Evolutionary conservation across 2,888 invertebrate species (phyloP).

Genomic region (Pheosia tremula): DNA sequence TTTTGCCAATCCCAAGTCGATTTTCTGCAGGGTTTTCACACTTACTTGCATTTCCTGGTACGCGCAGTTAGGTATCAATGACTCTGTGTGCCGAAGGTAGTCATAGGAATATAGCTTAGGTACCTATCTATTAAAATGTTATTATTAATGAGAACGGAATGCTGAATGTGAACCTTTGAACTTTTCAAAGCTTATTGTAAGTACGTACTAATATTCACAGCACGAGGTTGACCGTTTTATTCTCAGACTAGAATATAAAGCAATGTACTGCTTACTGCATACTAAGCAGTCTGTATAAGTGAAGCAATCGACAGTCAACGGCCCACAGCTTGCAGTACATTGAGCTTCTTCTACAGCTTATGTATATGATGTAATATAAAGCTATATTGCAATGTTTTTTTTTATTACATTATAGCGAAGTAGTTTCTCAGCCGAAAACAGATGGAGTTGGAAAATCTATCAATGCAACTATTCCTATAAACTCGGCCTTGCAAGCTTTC

Average conservation of each 20-base stretch:
- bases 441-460: background rate
- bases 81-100: background rate
- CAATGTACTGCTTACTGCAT: conserved; percentile 60
- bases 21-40: background rate
- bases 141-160: background rate
- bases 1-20: background rate
- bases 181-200: conserved; percentile 24
- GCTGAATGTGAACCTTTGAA: conserved; percentile 5
- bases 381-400: background rate
- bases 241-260: conserved; percentile 63
- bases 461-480: conserved; percentile 14
- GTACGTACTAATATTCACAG: conserved; percentile 55
- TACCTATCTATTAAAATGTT: background rate
- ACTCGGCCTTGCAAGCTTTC: conserved; percentile 48
- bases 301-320: conserved; percentile 17
- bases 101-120: background rate
- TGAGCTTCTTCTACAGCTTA: background rate
- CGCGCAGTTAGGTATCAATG: background rate
- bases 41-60: conserved; percentile 1
- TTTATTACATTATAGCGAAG: too few species aligned
- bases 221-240: conserved; percentile 67
- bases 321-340: background rate
- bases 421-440: background rate
- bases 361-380: too few species aligned
- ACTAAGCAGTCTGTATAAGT: conserved; percentile 51